Conservation (phyloP, 2,113 vertebrate species). For the Spea multiplicata region DNA sequence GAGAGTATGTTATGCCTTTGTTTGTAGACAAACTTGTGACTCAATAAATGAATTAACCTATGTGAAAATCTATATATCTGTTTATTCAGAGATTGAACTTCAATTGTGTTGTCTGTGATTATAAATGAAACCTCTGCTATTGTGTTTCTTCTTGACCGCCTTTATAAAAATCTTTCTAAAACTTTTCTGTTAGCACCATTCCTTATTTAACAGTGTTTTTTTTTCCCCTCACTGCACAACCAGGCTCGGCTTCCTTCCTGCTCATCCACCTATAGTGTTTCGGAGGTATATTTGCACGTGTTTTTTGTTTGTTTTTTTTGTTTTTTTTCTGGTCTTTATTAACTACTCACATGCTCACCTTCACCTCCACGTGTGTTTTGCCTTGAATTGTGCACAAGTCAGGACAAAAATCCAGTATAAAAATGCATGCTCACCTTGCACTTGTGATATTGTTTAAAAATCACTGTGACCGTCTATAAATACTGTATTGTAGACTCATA, state of each 20-base stretch:
- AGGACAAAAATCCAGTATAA: slow-evolving; percentile 55
- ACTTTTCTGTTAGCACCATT: slow-evolving; percentile 67
- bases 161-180: slow-evolving; percentile 65
- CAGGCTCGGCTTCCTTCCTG: slow-evolving; percentile 99
- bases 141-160: slow-evolving; percentile 66
- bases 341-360: slow-evolving; percentile 61
- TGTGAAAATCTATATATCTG: too few species aligned
- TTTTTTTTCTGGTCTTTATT: slow-evolving; percentile 43
- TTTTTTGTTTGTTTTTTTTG: slow-evolving; percentile 58
- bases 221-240: slow-evolving; percentile 83
- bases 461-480: slow-evolving; percentile 51
- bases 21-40: too few species aligned
- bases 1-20: too few species aligned
- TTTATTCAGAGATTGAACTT: slow-evolving; percentile 8
- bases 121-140: slow-evolving; percentile 59
- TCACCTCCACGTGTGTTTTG: slow-evolving; percentile 69
- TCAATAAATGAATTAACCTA: too few species aligned
- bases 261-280: slow-evolving; percentile 99
- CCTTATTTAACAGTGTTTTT: slow-evolving; percentile 81
- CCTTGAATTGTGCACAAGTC: slow-evolving; percentile 70
- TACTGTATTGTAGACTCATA: slow-evolving; percentile 16
- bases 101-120: slow-evolving; percentile 25
- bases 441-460: slow-evolving; percentile 60
- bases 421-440: slow-evolving; percentile 69
- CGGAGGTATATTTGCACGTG: slow-evolving; percentile 98